Conservation (phyloP, 2,113 vertebrate genomes). For the Salvelinus namaycush region DNA sequence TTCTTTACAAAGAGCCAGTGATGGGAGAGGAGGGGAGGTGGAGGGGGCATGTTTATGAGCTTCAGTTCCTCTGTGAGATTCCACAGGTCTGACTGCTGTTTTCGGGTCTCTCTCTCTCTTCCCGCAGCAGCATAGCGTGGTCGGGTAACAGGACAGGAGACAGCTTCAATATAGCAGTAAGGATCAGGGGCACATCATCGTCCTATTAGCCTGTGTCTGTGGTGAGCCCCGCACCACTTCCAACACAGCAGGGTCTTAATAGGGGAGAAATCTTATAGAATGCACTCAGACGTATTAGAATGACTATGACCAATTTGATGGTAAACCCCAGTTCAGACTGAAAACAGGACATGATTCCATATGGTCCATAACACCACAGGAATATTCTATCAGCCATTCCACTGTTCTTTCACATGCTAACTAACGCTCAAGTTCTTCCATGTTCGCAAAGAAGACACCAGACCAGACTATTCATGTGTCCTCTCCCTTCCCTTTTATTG, state of each 20-base stretch:
- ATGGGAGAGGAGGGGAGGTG: no score
- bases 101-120: neutral
- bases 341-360: neutral
- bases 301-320: neutral
- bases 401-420: neutral
- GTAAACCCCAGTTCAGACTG: neutral
- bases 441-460: neutral
- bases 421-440: neutral
- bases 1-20: neutral
- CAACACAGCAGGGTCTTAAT: neutral
- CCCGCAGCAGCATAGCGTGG: neutral
- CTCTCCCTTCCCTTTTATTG: neutral
- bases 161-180: neutral
- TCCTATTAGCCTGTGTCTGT: neutral
- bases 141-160: neutral
- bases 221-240: neutral
- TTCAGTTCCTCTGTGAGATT: neutral
- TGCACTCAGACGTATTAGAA: neutral
- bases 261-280: neutral
- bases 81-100: neutral
- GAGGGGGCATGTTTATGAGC: neutral
- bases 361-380: neutral
- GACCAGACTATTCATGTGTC: neutral
- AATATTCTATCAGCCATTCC: neutral
- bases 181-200: neutral